Evolutionary conservation across 2,113 vertebrate genomes (phyloP).

Genomic region (Reinhardtius hippoglossoides): DNA sequence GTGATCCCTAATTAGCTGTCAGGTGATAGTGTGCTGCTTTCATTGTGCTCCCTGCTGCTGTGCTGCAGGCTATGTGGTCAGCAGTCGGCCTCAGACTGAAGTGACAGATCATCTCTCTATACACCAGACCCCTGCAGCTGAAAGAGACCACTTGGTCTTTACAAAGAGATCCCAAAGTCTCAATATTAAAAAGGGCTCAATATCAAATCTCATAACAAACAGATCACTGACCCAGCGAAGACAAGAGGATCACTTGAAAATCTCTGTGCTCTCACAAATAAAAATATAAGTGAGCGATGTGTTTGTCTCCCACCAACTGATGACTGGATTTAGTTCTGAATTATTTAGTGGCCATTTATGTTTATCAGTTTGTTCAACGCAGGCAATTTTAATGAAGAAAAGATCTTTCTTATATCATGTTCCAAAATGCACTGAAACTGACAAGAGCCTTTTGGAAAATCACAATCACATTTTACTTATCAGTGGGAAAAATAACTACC

Average conservation of each 20-base stretch:
- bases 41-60: constrained; percentile 70
- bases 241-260: constrained; percentile 60
- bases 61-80: constrained; percentile 79
- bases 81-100: constrained; percentile 73
- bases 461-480: constrained; percentile 46
- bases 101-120: constrained; percentile 77
- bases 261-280: constrained; percentile 50
- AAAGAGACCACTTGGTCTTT: constrained; percentile 79
- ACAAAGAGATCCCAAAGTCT: constrained; percentile 76
- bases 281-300: constrained; percentile 48
- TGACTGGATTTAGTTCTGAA: constrained; percentile 57
- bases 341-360: constrained; percentile 57
- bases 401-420: constrained; percentile 44
- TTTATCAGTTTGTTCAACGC: constrained; percentile 53
- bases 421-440: constrained; percentile 37
- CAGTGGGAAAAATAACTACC: constrained; percentile 55
- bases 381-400: constrained; percentile 45
- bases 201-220: constrained; percentile 77
- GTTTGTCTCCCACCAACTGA: constrained; percentile 40
- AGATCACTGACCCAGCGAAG: constrained; percentile 49
- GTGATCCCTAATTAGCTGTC: constrained; percentile 84
- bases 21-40: constrained; percentile 77
- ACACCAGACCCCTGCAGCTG: constrained; percentile 66
- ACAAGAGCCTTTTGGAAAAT: constrained; percentile 35
- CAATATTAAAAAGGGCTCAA: constrained; percentile 64